phyloP scores from a whole-genome alignment of 1,140 invertebrate genomes.

The Drosophila chauvacae region DNA sequence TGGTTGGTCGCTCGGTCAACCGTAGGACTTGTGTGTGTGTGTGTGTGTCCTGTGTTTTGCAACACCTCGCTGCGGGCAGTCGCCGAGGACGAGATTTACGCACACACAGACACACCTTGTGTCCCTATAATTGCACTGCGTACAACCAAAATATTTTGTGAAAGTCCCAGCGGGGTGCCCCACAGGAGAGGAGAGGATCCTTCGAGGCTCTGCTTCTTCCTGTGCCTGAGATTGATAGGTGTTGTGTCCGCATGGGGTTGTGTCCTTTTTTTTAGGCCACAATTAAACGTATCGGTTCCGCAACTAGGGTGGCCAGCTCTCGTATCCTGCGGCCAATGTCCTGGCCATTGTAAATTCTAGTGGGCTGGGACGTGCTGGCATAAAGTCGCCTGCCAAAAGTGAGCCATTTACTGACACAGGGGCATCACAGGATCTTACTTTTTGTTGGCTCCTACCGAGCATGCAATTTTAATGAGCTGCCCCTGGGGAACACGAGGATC shows the following conservation, averaged over 20 bases:
- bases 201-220: slow-evolving; percentile 11
- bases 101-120: slow-evolving; percentile 57
- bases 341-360: slow-evolving; percentile 54
- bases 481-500: slow-evolving; percentile 20
- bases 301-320: slow-evolving; percentile 75
- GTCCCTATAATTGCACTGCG: slow-evolving; percentile 75
- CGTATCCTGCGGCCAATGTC: slow-evolving; percentile 38
- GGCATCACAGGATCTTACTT: slow-evolving; percentile 43
- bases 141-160: slow-evolving; percentile 84
- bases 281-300: slow-evolving; percentile 81
- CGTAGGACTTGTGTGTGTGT: slow-evolving; percentile 63
- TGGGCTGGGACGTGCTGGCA: slow-evolving; percentile 64
- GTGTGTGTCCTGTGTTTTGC: slow-evolving; percentile 57
- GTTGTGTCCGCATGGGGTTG: slow-evolving; percentile 40
- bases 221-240: slow-evolving; percentile 60
- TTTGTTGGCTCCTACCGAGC: slow-evolving; percentile 42
- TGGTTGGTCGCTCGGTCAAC: slow-evolving; percentile 65
- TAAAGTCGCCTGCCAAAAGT: slow-evolving; percentile 77
- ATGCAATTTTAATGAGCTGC: slow-evolving; percentile 65
- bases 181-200: not conserved
- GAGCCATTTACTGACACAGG: slow-evolving; percentile 71
- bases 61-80: slow-evolving; percentile 69
- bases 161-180: slow-evolving; percentile 70
- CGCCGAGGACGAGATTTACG: slow-evolving; percentile 50
- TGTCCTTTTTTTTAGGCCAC: slow-evolving; percentile 73